Base-by-base conservation (phyloP, 2,797 vertebrate genomes). In the Falco cherrug region DNA sequence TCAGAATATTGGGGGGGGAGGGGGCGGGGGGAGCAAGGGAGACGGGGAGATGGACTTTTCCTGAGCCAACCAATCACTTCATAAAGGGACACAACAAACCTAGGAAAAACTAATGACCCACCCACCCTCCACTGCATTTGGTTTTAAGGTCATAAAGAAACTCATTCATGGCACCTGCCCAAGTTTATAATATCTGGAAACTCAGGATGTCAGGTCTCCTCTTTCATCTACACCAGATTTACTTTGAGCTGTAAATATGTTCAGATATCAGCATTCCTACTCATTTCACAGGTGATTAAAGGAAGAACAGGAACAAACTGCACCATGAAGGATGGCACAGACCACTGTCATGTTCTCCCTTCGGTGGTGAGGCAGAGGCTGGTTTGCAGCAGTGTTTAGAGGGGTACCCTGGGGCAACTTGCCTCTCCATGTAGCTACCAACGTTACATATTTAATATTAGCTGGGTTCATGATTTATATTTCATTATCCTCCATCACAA, bases 271-370 rank as follows among this genome's bases (percentile, higher is more conserved):
- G 26, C 56, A 74, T 67, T 92, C 56, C 48, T 63, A n/a, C 7
- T 63, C 24, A 60, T 67, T 88, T 90, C 33, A 47, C 33, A 85
- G 45, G 48, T 79, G 54, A 63, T 85, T 45, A 82, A 67, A 75
- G 26, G 61, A 87, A 63, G n/a, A 70, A 50, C 2, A 53, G 41
- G 19, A 77, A 69, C 7, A 84, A 78, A 75, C 29, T 19, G 29
- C 8, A 3, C 21, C 0, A 0, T 10, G 28, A 71, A 83, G 47
- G 63, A 35, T 48, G 29, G 48, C 45, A 37, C n/a, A 50, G 21
- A 24, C 28, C 26, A 14, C 25, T 43, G 9, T 28, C 65, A 31
- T 1, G 0, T 61, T 69, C 2, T 0, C 60, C 50, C 13, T 47
- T 45, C 33, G 39, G 12, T 35, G n/a, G 61, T 11, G 37, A 37